Base-by-base conservation (phyloP, 2,797 vertebrate species). In the Dallia pectoralis region DNA sequence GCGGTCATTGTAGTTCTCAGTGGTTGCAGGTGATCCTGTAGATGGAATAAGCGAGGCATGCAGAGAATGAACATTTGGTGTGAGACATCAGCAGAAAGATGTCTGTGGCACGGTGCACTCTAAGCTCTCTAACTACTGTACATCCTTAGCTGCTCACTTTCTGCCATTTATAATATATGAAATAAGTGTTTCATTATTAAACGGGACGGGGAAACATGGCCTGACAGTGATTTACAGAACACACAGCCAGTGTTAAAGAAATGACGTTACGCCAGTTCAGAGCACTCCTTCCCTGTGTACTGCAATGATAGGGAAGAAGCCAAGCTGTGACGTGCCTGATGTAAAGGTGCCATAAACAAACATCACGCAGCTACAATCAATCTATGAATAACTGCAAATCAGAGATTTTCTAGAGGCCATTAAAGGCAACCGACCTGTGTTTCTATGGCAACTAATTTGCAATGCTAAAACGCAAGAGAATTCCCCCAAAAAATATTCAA, bases 171-270 rank as follows among this genome's bases (percentile, higher is more conserved):
- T 91, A 87, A 93, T 88, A 79, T 69, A 91, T 89, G 82, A 85
- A 84, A 87, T 80, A 75, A 77, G 81, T 81, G 78, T 80, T 88
- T 86, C 82, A 91, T 89, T 89, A 92, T 90, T 92, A 84, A 91
- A 80, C 73, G 85, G 77, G 82, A 84, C 83, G 82, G 74, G 77
- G 78, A 56, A 56, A 56, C 53, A 56, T 56, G 53, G 53, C 53
- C 11, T 56, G 53, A 56, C 53, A 56, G 22, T 56, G 53, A 56
- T 56, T 56, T 56, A 56, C 53, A 56, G 53, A 56, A 25, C n/a
- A 56, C 53, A 11, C 53, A 18, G 53, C 53, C 11, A n/a, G n/a
- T 56, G 16, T 22, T 18, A 27, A n/a, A 67, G 29, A 67, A 67
- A 48, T 53, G 47, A 48, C 66, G 73, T 30, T 67, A 49, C 7